These are phyloP conservation scores for Nyctereutes procyonoides DNA, from an alignment of 2,113 vertebrate species.

Conservation along the genomic window DNA sequence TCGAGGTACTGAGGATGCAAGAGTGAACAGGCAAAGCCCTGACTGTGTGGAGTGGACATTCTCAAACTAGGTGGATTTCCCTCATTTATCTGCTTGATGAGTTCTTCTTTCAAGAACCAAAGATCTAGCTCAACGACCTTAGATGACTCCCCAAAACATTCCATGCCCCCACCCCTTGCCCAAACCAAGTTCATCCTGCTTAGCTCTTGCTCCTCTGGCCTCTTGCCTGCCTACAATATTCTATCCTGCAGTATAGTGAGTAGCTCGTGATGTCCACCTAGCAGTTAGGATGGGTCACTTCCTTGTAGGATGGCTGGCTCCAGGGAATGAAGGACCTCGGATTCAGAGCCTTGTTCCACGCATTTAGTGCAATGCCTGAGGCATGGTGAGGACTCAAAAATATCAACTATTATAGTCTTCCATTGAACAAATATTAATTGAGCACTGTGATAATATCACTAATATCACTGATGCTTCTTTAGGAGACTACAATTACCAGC, in stretches of 20 bases:
- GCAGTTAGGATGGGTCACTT: too few species aligned
- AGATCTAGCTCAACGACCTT: background rate
- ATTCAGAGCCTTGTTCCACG: background rate
- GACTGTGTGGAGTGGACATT: too few species aligned
- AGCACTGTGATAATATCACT: background rate
- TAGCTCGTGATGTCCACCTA: background rate
- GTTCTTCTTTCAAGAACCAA: background rate
- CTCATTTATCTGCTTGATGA: background rate
- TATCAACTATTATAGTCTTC: background rate
- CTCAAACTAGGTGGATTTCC: background rate
- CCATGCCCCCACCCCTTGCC: background rate
- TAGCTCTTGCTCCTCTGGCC: background rate
- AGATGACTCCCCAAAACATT: background rate
- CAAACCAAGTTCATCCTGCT: background rate
- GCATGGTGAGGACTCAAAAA: background rate
- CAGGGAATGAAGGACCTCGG: rapidly evolving
- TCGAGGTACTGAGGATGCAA: background rate
- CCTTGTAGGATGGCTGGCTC: background rate
- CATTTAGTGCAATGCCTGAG: background rate
- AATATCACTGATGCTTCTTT: background rate
- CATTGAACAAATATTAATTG: background rate
- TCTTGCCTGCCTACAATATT: background rate
- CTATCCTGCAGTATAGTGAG: background rate
- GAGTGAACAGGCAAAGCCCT: background rate
- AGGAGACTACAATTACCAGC: background rate